These are phyloP conservation scores for Glaucomys volans DNA, from an alignment of 2,113 vertebrate species.

Conservation along the genomic window DNA sequence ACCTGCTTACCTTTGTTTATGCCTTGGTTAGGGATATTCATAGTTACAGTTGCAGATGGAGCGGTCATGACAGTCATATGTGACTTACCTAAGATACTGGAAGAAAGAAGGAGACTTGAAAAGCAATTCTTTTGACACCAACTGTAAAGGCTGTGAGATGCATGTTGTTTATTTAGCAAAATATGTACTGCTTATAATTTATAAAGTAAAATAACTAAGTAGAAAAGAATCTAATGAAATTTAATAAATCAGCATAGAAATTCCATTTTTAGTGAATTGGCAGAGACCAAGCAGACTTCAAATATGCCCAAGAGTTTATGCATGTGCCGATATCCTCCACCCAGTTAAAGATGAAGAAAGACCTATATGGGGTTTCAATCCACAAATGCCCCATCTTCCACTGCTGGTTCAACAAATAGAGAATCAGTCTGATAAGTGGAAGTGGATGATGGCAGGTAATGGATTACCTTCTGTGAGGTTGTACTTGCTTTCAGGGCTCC, in stretches of 20 bases:
- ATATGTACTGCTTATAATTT: neutral
- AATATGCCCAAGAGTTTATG: neutral
- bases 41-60: neutral
- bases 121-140: neutral
- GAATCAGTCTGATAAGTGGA: neutral
- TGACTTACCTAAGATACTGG: neutral
- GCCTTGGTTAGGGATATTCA: neutral
- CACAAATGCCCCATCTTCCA: neutral
- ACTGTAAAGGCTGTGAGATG: neutral
- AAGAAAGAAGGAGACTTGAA: neutral
- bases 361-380: rapidly evolving
- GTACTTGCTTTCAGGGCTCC: neutral
- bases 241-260: neutral
- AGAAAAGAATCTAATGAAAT: neutral
- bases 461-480: neutral
- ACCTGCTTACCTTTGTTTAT: constrained; percentile 37
- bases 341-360: neutral
- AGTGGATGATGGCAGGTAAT: neutral
- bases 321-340: neutral
- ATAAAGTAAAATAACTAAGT: neutral
- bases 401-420: neutral
- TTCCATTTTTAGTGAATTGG: neutral
- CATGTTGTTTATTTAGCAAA: neutral
- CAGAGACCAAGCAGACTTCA: neutral
- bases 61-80: neutral